phyloP scores from a whole-genome alignment of 2,888 invertebrate species.

The Apodemia duryi region DNA sequence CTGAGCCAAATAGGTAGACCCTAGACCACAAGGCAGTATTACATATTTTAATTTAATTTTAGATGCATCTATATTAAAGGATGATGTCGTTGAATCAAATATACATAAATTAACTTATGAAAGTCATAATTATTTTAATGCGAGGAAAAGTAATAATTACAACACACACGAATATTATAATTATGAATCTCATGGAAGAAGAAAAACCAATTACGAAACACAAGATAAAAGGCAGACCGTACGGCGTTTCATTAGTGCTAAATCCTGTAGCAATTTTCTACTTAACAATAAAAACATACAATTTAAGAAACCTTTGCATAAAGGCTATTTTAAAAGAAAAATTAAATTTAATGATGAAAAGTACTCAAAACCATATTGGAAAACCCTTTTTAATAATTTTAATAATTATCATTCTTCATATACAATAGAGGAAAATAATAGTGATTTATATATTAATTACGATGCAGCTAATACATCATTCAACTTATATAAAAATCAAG shows the following conservation, averaged over 20 bases:
- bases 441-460: slow-evolving; percentile 4
- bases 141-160: slow-evolving; percentile 16
- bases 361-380: not conserved
- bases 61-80: not conserved
- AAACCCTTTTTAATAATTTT: not conserved
- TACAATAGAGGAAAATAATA: slow-evolving; percentile 6
- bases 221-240: slow-evolving; percentile 23
- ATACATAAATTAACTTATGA: slow-evolving; percentile 41
- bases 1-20: too few species aligned
- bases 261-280: slow-evolving; percentile 44
- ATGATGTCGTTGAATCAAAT: not conserved
- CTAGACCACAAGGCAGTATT: too few species aligned
- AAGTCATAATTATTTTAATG: slow-evolving; percentile 38
- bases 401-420: slow-evolving; percentile 6
- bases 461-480: not conserved
- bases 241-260: slow-evolving; percentile 30
- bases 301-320: not conserved
- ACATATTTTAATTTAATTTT: not conserved
- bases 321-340: not conserved
- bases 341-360: slow-evolving; percentile 10
- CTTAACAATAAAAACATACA: slow-evolving; percentile 22
- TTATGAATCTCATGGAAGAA: not conserved
- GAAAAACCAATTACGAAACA: slow-evolving; percentile 8
- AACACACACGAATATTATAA: not conserved
- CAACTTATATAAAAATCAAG: not conserved